Percentiles rank a stretch among this genome's conserved stretches.
phyloP scores from a whole-genome alignment of 37 sponge, comb jelly and placozoan species.

The Cliona cf. orientalis region DNA sequence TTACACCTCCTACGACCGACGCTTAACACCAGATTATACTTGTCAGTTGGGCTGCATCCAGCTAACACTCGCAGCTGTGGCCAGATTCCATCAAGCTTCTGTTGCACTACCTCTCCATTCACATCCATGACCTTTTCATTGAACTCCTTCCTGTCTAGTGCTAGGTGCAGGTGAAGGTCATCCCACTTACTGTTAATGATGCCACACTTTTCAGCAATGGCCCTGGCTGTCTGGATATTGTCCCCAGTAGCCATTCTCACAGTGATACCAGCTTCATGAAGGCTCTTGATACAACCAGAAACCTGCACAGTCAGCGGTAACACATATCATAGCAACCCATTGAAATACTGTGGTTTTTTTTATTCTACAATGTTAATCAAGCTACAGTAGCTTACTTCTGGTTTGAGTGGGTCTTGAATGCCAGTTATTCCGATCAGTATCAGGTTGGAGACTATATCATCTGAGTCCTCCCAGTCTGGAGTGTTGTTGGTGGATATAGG shows the following conservation, averaged over 20 bases:
- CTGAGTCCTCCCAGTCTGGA: constrained; percentile 83
- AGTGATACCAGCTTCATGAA: constrained; percentile 87
- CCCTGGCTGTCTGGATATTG: constrained; percentile 90
- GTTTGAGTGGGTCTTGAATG: constrained; percentile 94
- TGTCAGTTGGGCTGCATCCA: constrained; percentile 89
- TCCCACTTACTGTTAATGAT: constrained; percentile 71
- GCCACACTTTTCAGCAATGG: constrained; percentile 95
- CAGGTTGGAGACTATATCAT: constrained; percentile 51
- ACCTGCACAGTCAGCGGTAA: constrained; percentile 74
- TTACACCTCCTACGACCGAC: constrained; percentile 80
- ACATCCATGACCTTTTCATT: constrained; percentile 64
- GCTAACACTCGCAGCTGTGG: constrained; percentile 90
- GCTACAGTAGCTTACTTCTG: constrained; percentile 68
- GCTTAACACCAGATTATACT: constrained; percentile 86
- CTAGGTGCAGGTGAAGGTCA: constrained; percentile 32
- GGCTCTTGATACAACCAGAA: constrained; percentile 75
- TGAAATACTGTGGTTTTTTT: too few relatives aligned
- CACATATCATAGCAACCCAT: background rate
- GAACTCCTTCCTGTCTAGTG: constrained; percentile 90
- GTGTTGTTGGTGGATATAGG: background rate
- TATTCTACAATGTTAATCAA: too few relatives aligned
- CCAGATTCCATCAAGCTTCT: constrained; percentile 78
- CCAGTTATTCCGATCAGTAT: constrained; percentile 89
- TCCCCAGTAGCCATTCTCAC: constrained; percentile 99
- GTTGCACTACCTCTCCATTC: constrained; percentile 64